These are phyloP conservation scores for Tetrapedia diversipes DNA, from an alignment of 2,888 invertebrate genomes.

Conservation along the genomic window DNA sequence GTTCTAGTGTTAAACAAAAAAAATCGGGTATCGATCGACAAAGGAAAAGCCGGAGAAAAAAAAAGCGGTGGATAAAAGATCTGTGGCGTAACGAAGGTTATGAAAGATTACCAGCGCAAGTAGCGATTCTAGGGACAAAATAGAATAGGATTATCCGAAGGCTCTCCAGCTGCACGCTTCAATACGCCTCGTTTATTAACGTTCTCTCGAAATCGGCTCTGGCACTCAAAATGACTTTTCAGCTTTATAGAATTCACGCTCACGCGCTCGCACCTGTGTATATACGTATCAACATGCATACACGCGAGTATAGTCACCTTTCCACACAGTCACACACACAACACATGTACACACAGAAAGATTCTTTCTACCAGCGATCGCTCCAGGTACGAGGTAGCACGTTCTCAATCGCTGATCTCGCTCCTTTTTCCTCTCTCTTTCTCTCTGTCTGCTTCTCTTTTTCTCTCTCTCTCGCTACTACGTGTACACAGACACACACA, in stretches of 20 bases:
- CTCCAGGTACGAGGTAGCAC: conserved; percentile 67
- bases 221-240: conserved; percentile 59
- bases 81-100: too few relatives aligned
- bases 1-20: not conserved
- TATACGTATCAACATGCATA: conserved; percentile 15
- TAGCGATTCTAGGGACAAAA: not conserved
- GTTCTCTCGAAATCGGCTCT: conserved; percentile 29
- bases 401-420: conserved; percentile 57
- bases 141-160: not conserved
- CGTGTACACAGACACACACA: not conserved
- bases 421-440: conserved; percentile 19
- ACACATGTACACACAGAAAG: conserved; percentile 5
- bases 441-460: conserved; percentile 3
- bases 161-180: not conserved
- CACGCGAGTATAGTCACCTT: too few relatives aligned
- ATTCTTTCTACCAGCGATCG: conserved; percentile 55
- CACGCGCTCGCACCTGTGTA: conserved; percentile 13
- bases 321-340: not conserved
- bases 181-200: not conserved
- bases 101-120: too few relatives aligned
- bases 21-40: too few relatives aligned
- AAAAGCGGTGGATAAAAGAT: too few relatives aligned
- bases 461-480: conserved; percentile 7
- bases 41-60: too few relatives aligned
- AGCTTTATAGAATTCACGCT: conserved; percentile 47